A percentile compares a stretch with the other conserved stretches of the same genome.
phyloP scores from a whole-genome alignment of 53 echinoderm and acorn worm genomes.

The Stichopus horrens region DNA sequence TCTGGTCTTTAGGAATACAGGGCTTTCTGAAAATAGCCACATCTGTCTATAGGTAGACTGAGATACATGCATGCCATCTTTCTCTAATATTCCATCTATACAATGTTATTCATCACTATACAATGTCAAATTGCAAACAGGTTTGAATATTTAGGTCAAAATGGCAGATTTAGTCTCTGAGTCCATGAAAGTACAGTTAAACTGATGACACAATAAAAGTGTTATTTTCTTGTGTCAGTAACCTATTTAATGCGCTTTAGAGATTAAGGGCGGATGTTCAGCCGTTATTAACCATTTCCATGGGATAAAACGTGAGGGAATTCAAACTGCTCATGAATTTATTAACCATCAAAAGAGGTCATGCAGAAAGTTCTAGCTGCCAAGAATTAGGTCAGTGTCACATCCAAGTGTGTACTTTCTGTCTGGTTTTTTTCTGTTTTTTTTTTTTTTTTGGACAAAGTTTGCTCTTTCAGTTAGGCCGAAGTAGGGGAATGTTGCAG shows the following conservation, averaged over 20 bases:
- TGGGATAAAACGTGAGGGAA: background rate
- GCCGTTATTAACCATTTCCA: constrained; percentile 1
- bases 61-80: too few relatives aligned
- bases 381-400: background rate
- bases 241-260: background rate
- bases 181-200: background rate
- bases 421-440: too few relatives aligned
- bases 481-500: too few relatives aligned
- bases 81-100: too few relatives aligned
- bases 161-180: background rate
- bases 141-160: background rate
- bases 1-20: too few relatives aligned
- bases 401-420: background rate
- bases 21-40: too few relatives aligned
- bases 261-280: background rate
- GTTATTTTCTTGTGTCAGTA: background rate
- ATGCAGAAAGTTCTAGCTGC: background rate
- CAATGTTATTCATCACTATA: background rate
- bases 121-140: background rate
- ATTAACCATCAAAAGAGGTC: background rate
- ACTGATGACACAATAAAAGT: background rate
- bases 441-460: too few relatives aligned
- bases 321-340: background rate
- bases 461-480: too few relatives aligned
- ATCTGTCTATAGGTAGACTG: too few relatives aligned